Conservation (phyloP, 1,140 invertebrate genomes). For the Megalonaias nervosa region DNA sequence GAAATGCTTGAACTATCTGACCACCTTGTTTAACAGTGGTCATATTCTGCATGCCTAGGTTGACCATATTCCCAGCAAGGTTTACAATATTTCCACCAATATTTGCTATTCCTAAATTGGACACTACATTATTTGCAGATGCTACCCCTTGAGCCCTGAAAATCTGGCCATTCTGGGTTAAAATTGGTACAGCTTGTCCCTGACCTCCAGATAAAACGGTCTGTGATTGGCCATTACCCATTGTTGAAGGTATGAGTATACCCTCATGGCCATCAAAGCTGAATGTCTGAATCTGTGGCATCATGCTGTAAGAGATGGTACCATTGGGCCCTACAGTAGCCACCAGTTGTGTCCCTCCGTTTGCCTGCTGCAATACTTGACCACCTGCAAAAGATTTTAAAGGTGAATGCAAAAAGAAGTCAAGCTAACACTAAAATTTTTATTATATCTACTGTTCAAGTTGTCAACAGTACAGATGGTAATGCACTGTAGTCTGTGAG, state of each 20-base stretch:
- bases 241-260: no score
- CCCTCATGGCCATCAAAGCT: constrained; percentile 4
- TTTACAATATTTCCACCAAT: constrained; percentile 22
- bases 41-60: constrained; percentile 15
- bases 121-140: constrained; percentile 10
- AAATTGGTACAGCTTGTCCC: constrained; percentile 24
- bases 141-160: constrained; percentile 24
- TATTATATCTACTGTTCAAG: no score
- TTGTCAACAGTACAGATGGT: no score
- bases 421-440: no score
- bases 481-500: no score
- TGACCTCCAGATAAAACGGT: no score
- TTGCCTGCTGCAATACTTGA: constrained; percentile 30
- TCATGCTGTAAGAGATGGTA: constrained; percentile 24
- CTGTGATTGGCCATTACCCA: no score
- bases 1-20: constrained; percentile 23
- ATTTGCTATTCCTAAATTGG: not conserved
- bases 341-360: constrained; percentile 27
- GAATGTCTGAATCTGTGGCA: constrained; percentile 30
- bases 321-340: constrained; percentile 32
- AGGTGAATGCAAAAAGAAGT: no score
- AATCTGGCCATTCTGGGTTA: constrained; percentile 32
- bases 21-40: constrained; percentile 23
- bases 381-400: no score
- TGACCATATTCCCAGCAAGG: constrained; percentile 26